Percentiles rank a stretch among this genome's conserved stretches.
phyloP scores from a whole-genome alignment of 2,888 invertebrate genomes.

The Plagiodera versicolora region DNA sequence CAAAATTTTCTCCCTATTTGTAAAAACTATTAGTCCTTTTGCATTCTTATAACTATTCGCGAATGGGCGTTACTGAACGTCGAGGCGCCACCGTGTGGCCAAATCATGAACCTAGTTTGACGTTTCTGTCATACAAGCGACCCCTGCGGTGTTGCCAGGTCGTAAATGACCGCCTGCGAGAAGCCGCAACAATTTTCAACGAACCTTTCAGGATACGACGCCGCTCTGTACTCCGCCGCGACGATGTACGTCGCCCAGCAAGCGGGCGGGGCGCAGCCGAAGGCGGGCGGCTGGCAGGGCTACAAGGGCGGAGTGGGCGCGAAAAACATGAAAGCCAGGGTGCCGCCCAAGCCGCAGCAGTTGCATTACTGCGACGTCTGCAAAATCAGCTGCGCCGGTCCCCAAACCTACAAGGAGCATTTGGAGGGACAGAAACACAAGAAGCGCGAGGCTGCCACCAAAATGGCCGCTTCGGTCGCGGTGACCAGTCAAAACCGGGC shows the following conservation, averaged over 20 bases:
- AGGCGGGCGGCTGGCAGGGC: slow-evolving; percentile 61
- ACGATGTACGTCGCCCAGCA: slow-evolving; percentile 92
- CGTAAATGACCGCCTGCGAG: too few relatives aligned
- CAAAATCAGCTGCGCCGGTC: slow-evolving; percentile 71
- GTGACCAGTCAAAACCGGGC: slow-evolving; percentile 65
- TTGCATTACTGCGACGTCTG: slow-evolving; percentile 98
- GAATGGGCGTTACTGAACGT: too few relatives aligned
- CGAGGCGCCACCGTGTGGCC: too few relatives aligned
- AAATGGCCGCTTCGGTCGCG: slow-evolving; percentile 68
- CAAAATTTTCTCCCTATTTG: too few relatives aligned
- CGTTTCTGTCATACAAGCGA: too few relatives aligned
- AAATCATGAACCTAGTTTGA: too few relatives aligned
- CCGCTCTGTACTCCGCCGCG: slow-evolving; percentile 93
- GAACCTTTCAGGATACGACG: slow-evolving; percentile 85
- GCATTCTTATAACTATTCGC: too few relatives aligned
- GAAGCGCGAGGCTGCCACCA: slow-evolving; percentile 90
- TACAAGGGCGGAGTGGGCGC: slow-evolving; percentile 63
- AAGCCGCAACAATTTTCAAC: too few relatives aligned
- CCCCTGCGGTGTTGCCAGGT: too few relatives aligned
- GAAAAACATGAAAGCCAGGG: slow-evolving; percentile 70
- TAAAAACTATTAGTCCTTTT: too few relatives aligned
- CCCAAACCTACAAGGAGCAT: slow-evolving; percentile 89
- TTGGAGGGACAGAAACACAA: slow-evolving; percentile 98
- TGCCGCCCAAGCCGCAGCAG: slow-evolving; percentile 88
- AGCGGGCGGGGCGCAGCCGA: slow-evolving; percentile 61